Percentiles rank a stretch among this genome's conserved stretches.
These are phyloP conservation scores for Balaeniceps rex DNA, from an alignment of 2,113 vertebrate genomes.

Conservation along the genomic window DNA sequence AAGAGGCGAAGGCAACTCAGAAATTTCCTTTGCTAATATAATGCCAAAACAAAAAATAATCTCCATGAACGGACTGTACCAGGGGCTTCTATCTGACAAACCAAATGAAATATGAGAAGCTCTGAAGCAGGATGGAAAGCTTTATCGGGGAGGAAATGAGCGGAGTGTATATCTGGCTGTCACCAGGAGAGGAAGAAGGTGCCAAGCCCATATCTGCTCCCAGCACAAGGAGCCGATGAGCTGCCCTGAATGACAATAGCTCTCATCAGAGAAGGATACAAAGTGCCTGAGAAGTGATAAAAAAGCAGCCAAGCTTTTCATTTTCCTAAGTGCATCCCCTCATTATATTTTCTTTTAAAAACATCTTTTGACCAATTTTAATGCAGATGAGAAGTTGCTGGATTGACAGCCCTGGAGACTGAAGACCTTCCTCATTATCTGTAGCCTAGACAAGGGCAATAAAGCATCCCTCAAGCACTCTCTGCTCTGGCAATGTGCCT, in stretches of 20 bases:
- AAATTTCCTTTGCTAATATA: neutral
- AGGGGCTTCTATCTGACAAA: constrained; percentile 12
- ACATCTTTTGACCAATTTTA: constrained; percentile 56
- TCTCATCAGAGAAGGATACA: constrained; percentile 44
- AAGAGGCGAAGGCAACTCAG: neutral
- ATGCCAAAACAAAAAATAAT: neutral
- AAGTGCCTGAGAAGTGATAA: constrained; percentile 39
- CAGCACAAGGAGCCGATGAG: constrained; percentile 7
- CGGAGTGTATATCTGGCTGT: neutral
- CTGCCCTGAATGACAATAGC: constrained; percentile 51
- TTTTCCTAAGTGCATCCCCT: constrained; percentile 44
- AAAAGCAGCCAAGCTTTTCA: constrained; percentile 45
- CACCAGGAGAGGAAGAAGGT: constrained; percentile 24
- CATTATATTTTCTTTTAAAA: constrained; percentile 57
- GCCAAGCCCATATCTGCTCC: constrained; percentile 42
- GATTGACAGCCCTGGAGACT: constrained; percentile 31
- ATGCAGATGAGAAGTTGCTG: neutral
- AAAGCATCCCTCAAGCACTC: neutral
- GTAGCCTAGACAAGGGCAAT: constrained; percentile 1
- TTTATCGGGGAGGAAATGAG: constrained; percentile 23
- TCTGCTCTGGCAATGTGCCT: neutral
- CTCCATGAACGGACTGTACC: neutral
- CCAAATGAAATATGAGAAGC: constrained; percentile 27
- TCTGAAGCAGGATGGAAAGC: neutral
- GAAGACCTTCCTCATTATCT: constrained; percentile 22